Conservation (phyloP, 2,888 invertebrate species). For the Dolichomitus sp. region DNA sequence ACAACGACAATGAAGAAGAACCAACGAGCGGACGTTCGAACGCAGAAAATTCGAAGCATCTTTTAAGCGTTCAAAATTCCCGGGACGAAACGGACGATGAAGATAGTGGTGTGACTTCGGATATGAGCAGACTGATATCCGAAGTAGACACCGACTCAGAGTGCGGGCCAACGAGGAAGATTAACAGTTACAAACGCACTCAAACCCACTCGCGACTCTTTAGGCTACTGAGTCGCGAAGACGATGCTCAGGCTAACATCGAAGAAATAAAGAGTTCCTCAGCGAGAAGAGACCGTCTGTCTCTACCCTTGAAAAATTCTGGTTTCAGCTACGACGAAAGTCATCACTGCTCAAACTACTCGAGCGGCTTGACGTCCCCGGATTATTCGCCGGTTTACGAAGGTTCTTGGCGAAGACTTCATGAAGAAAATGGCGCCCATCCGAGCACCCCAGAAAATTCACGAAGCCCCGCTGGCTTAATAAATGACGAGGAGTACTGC, state of each 20-base stretch:
- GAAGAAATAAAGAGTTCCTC: conserved; percentile 69
- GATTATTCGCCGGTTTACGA: conserved; percentile 88
- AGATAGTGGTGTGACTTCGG: conserved; percentile 91
- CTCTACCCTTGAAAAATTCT: conserved; percentile 72
- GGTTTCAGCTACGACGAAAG: conserved; percentile 83
- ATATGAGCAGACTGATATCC: conserved; percentile 90
- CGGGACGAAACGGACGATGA: conserved; percentile 88
- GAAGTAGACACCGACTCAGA: conserved; percentile 90
- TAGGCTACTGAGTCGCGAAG: conserved; percentile 89
- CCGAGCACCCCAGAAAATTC: conserved; percentile 5
- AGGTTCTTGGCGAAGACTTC: conserved; percentile 51
- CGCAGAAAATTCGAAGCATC: conserved; percentile 55
- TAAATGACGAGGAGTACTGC: conserved; percentile 49
- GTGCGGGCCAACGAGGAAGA: conserved; percentile 87
- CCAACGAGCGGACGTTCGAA: conserved; percentile 34
- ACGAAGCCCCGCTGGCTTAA: background rate
- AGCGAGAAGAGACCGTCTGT: conserved; percentile 70
- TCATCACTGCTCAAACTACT: conserved; percentile 82
- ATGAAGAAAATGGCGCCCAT: conserved; percentile 46
- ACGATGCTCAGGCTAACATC: conserved; percentile 83
- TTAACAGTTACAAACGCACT: conserved; percentile 90
- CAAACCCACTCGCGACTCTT: conserved; percentile 92
- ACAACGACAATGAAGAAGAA: conserved; percentile 17
- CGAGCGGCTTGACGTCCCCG: conserved; percentile 82
- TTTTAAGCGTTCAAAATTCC: conserved; percentile 75